Percentiles rank a stretch among this genome's conserved stretches.
phyloP scores from a whole-genome alignment of 2,797 vertebrate species.

The Crypturellus tataupa region DNA sequence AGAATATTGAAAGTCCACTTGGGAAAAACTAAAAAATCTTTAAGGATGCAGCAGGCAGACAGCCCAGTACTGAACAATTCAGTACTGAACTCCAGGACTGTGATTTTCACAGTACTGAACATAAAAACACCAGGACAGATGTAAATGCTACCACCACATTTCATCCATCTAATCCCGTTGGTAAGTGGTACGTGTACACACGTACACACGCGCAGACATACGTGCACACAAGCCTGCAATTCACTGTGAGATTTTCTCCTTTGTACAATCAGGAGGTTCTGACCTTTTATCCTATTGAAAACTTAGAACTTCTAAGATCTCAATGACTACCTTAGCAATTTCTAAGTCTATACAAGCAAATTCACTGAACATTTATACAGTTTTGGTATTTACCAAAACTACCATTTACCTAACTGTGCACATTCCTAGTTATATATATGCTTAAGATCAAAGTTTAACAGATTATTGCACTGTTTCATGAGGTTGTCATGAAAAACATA shows the following conservation, averaged over 20 bases:
- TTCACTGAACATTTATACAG: background rate
- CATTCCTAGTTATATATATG: background rate
- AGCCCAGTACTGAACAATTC: background rate
- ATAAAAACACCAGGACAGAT: background rate
- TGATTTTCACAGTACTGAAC: background rate
- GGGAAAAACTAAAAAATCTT: background rate
- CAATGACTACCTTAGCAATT: background rate
- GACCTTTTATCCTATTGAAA: background rate
- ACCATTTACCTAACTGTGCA: background rate
- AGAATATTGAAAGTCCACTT: background rate
- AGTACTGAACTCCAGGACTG: background rate
- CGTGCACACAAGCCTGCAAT: no score
- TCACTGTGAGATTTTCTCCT: background rate
- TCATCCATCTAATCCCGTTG: background rate
- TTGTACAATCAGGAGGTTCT: background rate
- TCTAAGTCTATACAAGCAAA: background rate
- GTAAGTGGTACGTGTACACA: background rate
- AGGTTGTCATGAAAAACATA: background rate
- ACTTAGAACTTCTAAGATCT: background rate
- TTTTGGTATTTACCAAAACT: background rate
- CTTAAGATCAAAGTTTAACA: background rate
- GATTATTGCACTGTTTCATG: background rate
- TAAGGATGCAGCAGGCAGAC: background rate
- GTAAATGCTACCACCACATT: background rate
- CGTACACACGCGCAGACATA: fast-evolving